Percentiles rank a stretch among this genome's conserved stretches.
These are phyloP conservation scores for Natator depressus DNA, from an alignment of 2,113 vertebrate genomes.

Conservation along the genomic window DNA sequence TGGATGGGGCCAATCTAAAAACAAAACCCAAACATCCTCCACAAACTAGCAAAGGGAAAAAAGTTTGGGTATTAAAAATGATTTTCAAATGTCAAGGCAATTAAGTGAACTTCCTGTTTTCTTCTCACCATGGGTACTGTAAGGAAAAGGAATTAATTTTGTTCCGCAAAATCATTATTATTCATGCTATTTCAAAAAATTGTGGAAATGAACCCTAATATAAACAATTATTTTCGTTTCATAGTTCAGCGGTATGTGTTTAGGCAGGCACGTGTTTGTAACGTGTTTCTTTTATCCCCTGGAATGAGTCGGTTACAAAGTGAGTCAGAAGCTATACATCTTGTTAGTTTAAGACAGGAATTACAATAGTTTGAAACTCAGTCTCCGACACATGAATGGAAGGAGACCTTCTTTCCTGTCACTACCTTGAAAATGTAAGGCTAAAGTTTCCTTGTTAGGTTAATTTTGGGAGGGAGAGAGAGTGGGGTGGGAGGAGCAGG, in stretches of 20 bases:
- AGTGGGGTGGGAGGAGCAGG: not conserved
- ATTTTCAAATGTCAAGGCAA: constrained; percentile 34
- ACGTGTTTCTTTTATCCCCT: not conserved
- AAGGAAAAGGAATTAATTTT: constrained; percentile 44
- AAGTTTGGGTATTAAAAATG: not conserved
- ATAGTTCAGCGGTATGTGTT: constrained; percentile 7
- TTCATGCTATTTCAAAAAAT: constrained; percentile 42
- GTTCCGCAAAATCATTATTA: constrained; percentile 34
- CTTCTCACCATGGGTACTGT: not conserved
- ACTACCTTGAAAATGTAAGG: not conserved
- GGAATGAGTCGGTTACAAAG: constrained; percentile 4
- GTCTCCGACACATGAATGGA: not conserved
- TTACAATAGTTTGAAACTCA: not conserved
- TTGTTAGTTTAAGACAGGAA: constrained; percentile 6
- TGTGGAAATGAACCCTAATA: constrained; percentile 36
- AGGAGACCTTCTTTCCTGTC: not conserved
- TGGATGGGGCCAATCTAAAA: not conserved
- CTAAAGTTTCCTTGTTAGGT: not conserved
- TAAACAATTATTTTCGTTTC: constrained; percentile 52
- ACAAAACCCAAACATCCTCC: not conserved
- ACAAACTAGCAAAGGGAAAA: not conserved
- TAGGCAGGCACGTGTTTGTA: constrained; percentile 4
- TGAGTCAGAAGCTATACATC: not conserved
- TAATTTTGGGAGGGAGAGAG: not conserved
- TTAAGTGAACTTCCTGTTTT: constrained; percentile 19